phyloP scores from a whole-genome alignment of 1,140 invertebrate genomes.

The Galleria mellonella region DNA sequence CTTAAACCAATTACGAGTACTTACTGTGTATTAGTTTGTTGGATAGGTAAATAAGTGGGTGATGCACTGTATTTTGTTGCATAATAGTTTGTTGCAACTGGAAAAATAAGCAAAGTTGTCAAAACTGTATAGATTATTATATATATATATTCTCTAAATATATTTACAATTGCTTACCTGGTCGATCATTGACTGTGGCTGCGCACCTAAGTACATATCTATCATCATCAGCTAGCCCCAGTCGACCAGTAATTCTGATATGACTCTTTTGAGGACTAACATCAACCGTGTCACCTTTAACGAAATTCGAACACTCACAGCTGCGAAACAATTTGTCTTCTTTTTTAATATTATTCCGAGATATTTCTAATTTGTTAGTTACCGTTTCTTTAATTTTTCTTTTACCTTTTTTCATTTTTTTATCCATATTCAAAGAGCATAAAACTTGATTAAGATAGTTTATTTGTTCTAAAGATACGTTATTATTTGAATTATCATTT shows the following conservation, averaged over 20 bases:
- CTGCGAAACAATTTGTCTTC: constrained; percentile 5
- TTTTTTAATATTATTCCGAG: not conserved
- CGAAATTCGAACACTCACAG: not conserved
- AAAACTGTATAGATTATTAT: no score
- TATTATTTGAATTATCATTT: constrained; percentile 24
- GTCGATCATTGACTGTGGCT: constrained; percentile 40
- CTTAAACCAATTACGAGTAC: no score
- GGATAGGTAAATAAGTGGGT: no score
- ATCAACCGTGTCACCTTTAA: constrained; percentile 1
- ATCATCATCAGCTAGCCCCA: constrained; percentile 39
- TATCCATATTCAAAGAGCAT: constrained; percentile 43
- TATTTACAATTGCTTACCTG: constrained; percentile 26
- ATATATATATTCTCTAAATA: no score
- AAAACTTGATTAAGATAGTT: constrained; percentile 29
- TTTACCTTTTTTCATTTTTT: constrained; percentile 25
- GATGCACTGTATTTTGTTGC: no score
- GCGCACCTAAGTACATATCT: constrained; percentile 45
- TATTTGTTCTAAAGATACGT: constrained; percentile 20
- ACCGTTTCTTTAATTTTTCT: constrained; percentile 10
- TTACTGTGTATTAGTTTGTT: no score
- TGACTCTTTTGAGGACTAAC: constrained; percentile 22
- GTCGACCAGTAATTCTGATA: constrained; percentile 39
- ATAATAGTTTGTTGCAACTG: no score
- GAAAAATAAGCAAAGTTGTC: no score
- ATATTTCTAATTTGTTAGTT: not conserved